Percentiles rank a stretch among this genome's conserved stretches.
These are phyloP conservation scores for Microcebus tavaratra DNA, from an alignment of 2,113 vertebrate species.

Conservation along the genomic window DNA sequence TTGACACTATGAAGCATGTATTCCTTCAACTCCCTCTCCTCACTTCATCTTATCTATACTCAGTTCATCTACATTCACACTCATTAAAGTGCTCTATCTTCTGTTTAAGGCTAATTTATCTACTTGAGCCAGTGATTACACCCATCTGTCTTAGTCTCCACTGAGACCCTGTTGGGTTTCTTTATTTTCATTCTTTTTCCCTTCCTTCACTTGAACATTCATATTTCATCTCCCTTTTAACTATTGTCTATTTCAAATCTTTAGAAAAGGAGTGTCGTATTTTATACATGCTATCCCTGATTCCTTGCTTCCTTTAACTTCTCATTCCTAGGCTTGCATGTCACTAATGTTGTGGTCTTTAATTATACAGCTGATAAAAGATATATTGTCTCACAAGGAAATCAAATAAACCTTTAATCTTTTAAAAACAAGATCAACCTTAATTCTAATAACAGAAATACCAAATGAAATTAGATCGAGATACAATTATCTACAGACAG, in stretches of 20 bases:
- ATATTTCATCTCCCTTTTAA: not conserved
- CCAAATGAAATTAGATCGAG: not conserved
- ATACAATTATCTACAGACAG: not conserved
- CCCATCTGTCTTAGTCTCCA: constrained; percentile 36
- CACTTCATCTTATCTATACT: not conserved
- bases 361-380: not conserved
- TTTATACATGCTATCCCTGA: not conserved
- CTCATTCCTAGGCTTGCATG: not conserved
- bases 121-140: constrained; percentile 31
- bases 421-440: not conserved
- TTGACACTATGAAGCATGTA: not conserved
- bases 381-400: not conserved
- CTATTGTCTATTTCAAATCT: not conserved
- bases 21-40: constrained; percentile 36
- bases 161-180: not conserved
- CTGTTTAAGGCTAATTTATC: constrained; percentile 46
- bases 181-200: not conserved
- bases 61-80: not conserved
- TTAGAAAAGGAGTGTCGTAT: not conserved
- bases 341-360: not conserved
- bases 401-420: not conserved
- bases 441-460: not conserved
- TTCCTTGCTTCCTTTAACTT: not conserved
- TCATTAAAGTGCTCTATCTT: constrained; percentile 23
- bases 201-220: not conserved